Conservation (phyloP, 2,888 invertebrate species). For the Chromoteleia sp. region DNA sequence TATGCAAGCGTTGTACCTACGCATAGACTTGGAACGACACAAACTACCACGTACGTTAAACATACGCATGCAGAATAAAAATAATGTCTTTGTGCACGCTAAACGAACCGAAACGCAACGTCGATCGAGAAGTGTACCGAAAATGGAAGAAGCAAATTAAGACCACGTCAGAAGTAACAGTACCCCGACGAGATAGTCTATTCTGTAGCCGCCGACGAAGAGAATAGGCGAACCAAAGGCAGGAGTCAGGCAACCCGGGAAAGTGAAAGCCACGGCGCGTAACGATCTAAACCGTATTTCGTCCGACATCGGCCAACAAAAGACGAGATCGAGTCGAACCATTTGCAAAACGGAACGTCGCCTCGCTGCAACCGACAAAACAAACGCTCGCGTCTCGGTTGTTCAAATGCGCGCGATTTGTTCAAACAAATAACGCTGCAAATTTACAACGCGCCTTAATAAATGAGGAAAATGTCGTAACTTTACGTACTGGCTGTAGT, state of each 20-base stretch:
- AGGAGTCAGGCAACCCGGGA: constrained; percentile 72
- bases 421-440: background rate
- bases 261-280: constrained; percentile 81
- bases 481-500: no score
- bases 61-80: no score
- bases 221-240: constrained; percentile 54
- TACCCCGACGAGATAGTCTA: constrained; percentile 31
- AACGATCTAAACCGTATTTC: constrained; percentile 81
- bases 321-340: constrained; percentile 59
- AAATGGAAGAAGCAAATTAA: constrained; percentile 55
- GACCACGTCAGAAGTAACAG: constrained; percentile 54
- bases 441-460: no score
- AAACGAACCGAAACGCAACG: background rate
- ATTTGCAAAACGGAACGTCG: constrained; percentile 51
- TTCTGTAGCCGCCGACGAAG: constrained; percentile 29
- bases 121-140: constrained; percentile 18
- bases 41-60: no score
- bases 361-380: constrained; percentile 12
- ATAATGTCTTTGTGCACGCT: background rate
- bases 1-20: no score
- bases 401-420: background rate
- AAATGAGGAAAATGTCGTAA: no score
- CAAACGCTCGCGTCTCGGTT: background rate
- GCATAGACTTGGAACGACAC: no score
- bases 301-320: constrained; percentile 71